Evolutionary conservation across 1,140 invertebrate genomes (phyloP), one percentile per base, ranked within the genome.

Genomic region (Rhagoletis zephyria): DNA sequence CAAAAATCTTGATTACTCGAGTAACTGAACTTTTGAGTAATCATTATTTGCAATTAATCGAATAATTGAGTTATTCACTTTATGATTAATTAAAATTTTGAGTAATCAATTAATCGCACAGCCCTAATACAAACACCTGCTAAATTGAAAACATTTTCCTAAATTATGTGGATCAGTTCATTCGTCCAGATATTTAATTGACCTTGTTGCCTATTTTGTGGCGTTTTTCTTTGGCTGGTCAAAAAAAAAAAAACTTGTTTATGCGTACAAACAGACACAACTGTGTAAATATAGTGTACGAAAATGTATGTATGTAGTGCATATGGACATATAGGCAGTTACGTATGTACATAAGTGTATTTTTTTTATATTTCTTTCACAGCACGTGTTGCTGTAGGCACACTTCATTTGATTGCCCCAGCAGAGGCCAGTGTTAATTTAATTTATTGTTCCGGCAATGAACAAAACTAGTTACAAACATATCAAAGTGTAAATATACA

Each of bases 371-470:
- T 14, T 67, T 30, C 42, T 42, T 74, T 4, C 42, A 6, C 6
- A n/a, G 67, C 14, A 74, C 67, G 14, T 74, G 67, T 48, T 56
- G 67, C 4, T 6, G 14, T 56, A 6, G 67, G 67, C 67, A 48
- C 42, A 74, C 67, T 48, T 48, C 42, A 74, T 74, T 74, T 48
- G 42, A 74, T 74, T 74, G 42, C 67, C 42, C 67, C 4, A 48
- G 14, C 42, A 30, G 30, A 30, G 67, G 10, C 42, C 42, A n/a
- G 4, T 48, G 67, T 45, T 65, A 74, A 74, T 10, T 48, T 74
- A 42, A 14, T 48, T 74, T 74, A 48, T 74, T 42, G 12, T 74
- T 74, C 67, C 6, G 42, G 42, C 40, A 74, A 42, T 16, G 40
- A 67, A 9, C 9, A 56, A 56, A 56, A 6, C 51, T 48, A 70